Evolutionary conservation across 2,797 vertebrate genomes (phyloP).

Genomic region (Darevskia nairensis): DNA sequence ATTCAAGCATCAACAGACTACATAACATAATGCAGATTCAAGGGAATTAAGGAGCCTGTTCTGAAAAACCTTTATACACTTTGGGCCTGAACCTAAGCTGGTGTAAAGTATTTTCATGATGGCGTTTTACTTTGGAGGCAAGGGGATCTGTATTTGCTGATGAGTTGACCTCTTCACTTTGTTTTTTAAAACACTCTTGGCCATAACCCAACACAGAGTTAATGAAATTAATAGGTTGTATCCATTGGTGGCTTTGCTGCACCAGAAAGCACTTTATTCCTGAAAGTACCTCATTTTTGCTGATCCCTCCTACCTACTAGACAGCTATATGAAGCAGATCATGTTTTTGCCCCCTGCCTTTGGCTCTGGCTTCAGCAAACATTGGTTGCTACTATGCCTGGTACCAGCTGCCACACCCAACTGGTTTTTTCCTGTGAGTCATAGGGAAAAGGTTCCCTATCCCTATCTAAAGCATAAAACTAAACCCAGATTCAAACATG

Average conservation of each 20-base stretch:
- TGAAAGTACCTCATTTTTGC: neutral
- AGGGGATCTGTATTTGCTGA: slow-evolving; percentile 39
- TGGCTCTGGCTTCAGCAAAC: no score
- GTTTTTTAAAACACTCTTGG: slow-evolving; percentile 51
- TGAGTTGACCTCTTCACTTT: slow-evolving; percentile 40
- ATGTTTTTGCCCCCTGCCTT: no score
- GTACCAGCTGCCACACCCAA: no score
- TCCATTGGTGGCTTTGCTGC: neutral
- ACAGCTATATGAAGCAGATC: neutral
- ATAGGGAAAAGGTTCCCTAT: neutral
- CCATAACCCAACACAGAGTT: slow-evolving; percentile 49
- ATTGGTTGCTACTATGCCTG: no score
- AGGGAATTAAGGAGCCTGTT: slow-evolving; percentile 75
- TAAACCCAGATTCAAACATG: neutral
- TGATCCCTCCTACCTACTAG: neutral
- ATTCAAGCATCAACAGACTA: slow-evolving; percentile 80
- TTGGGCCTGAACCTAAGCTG: slow-evolving; percentile 50
- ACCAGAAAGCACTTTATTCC: neutral
- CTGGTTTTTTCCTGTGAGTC: no score
- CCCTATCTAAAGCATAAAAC: no score
- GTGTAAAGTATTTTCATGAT: slow-evolving; percentile 53
- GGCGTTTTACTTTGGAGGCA: slow-evolving; percentile 46
- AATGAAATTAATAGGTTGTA: slow-evolving; percentile 8
- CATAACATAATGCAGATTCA: slow-evolving; percentile 77
- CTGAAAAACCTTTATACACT: slow-evolving; percentile 74